Base-by-base conservation (phyloP, 2,888 invertebrate genomes). In the Furcula furcula region DNA sequence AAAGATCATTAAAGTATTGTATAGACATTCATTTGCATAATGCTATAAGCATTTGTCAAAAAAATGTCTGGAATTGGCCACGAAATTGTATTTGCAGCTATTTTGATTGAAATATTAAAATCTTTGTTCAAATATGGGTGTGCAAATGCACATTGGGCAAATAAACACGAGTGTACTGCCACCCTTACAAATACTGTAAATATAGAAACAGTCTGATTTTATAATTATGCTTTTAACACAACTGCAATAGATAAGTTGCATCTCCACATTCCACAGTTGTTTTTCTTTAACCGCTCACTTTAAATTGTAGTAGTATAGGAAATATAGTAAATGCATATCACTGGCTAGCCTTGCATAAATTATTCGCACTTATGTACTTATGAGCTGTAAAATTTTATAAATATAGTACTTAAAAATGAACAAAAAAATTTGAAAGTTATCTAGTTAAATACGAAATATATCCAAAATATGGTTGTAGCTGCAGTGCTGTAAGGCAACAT, bases 281-380 rank as follows among this genome's bases (percentile, higher is more conserved):
- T 45, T 46, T 55, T 53, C 43, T 40, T 37, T 47, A 50, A 46
- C 41, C 42, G 46, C 43, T 33, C n/a, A 3, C 32, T 23, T 33
- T 14, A 47, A 46, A 55, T 31, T 47, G 22, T 58, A 53, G 43
- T 38, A 46, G 40, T 57, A 59, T 41, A 52, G 49, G 34, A 36
- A 52, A 51, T 55, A 54, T 48, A 46, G n/a, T 28, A 55, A 64
- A 72, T 59, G 75, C 76, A 75, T 76, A 76, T 78, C 76, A 76
- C 71, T 70, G 68, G 71, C 64, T 59, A 66, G 64, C 71, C 59
- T 64, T 65, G 64, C 66, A 64, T 65, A 57, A 51, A 57, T 47
- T 65, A 63, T 50, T 61, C 46, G 65, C 69, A 68, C 65, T 54
- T 48, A 49, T 61, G 71, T 75, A 70, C 66, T 71, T 72, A 73